phyloP scores from a whole-genome alignment of 2,113 vertebrate species.

The Rhynchopsitta pachyrhyncha region DNA sequence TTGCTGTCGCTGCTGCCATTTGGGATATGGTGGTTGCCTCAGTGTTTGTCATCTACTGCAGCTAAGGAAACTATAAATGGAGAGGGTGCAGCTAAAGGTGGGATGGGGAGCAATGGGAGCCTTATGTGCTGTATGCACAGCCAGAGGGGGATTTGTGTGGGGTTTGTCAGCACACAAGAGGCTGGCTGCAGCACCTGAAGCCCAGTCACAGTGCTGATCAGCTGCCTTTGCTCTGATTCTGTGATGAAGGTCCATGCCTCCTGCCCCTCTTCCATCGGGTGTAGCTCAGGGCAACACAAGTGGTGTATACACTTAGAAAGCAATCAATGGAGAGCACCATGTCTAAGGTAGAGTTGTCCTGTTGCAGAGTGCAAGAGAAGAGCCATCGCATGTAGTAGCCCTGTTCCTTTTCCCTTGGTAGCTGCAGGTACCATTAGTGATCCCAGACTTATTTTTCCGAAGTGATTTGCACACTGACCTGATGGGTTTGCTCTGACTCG shows the following conservation, averaged over 20 bases:
- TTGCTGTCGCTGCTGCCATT: neutral
- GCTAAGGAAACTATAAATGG: neutral
- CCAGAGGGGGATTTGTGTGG: neutral
- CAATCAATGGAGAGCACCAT: neutral
- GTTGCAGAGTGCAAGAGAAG: neutral
- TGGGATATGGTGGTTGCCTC: neutral
- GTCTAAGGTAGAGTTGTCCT: neutral
- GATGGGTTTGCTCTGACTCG: neutral
- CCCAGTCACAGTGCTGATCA: neutral
- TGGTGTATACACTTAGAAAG: neutral
- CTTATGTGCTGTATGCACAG: neutral
- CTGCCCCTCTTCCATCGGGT: neutral
- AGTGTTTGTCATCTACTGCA: neutral
- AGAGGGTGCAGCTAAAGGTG: neutral
- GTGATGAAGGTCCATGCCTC: neutral
- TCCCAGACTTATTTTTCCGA: neutral
- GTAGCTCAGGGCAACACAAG: neutral
- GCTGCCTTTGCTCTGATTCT: neutral
- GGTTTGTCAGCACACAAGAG: neutral
- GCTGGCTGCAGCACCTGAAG: neutral
- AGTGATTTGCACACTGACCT: fast-evolving
- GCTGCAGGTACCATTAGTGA: neutral
- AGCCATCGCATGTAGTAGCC: neutral
- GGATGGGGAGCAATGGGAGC: neutral
- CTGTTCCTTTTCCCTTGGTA: neutral